Base-by-base conservation (phyloP, 2,113 vertebrate species). In the Trinectes maculatus region DNA sequence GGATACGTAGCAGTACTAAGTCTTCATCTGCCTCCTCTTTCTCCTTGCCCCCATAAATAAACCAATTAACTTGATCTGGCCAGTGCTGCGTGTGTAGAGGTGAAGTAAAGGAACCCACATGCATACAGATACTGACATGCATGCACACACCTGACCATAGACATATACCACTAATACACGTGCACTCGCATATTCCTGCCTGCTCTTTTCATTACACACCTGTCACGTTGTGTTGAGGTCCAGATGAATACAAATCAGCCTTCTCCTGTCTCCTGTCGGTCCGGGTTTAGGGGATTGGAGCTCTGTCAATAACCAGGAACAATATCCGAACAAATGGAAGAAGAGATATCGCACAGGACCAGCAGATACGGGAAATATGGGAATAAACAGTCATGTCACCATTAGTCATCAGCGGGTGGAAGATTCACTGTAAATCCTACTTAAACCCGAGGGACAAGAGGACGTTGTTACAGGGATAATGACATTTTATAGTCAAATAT, bases 11-110 rank as follows among this genome's bases (percentile, higher is more conserved):
- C 80, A 84, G 82, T 80, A 55, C 68, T 71, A 86, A 86, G 80
- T 89, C 87, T 90, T 87, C 69, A 87, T 91, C 89, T 89, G 70
- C 43, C 52, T 83, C 60, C 72, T 76, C 51, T 81, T 67, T 71
- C 84, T 29, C 28, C 66, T 68, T 42, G 13, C 55, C 64, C n/a
- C 89, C 86, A 89, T 91, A 89, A 89, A 93, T 89, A 89, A 92
- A 85, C 82, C 81, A 87, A 91, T 88, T 88, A 87, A 82, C 72
- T 74, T 18, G 63, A 46, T 59, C 57, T 47, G 62, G 53, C 36
- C 77, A 77, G 64, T 19, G 16, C 25, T 53, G 34, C 36, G 24
- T 55, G 68, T 53, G 62, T 65, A 65, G 52, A 47, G 47, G 68
- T 58, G 69, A 69, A 19, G 62, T 18, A 55, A 61, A 71, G 74